These are phyloP conservation scores for Zosterops japonicus DNA, from an alignment of 2,113 vertebrate genomes.

Conservation along the genomic window DNA sequence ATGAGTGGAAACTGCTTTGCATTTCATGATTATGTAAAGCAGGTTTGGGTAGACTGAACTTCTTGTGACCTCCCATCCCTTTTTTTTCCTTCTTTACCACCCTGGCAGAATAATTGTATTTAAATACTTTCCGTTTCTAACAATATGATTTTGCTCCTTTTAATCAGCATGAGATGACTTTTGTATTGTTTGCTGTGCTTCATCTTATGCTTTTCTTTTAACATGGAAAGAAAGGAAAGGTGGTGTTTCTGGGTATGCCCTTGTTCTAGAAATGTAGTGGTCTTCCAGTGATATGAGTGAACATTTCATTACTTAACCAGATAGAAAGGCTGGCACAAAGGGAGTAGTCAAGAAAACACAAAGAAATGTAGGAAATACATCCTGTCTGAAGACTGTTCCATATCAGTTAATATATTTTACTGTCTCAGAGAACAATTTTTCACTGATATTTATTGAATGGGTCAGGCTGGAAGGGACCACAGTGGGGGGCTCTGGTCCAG, in stretches of 20 bases:
- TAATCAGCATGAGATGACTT: background rate
- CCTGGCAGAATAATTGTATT: background rate
- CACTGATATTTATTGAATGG: background rate
- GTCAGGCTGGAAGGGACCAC: background rate
- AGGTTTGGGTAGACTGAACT: slow-evolving; percentile 52
- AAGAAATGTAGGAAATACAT: background rate
- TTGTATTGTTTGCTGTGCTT: background rate
- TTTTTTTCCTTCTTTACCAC: background rate
- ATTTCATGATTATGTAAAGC: slow-evolving; percentile 68
- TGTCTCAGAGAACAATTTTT: background rate
- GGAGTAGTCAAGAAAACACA: background rate
- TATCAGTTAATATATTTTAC: background rate
- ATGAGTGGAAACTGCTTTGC: slow-evolving; percentile 63
- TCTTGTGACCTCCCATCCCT: background rate
- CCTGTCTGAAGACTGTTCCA: background rate
- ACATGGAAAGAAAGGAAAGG: background rate
- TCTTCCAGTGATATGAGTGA: background rate
- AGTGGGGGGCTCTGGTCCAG: background rate
- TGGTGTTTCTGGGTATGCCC: background rate
- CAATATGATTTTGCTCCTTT: background rate
- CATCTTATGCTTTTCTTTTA: background rate
- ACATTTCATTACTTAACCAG: background rate
- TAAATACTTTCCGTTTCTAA: slow-evolving; percentile 30
- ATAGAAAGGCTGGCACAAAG: background rate
- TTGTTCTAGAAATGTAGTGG: background rate